Evolutionary conservation across 2,888 invertebrate genomes (phyloP), one percentile per base, ranked within the genome.

Genomic region (Heliconius charithonia): DNA sequence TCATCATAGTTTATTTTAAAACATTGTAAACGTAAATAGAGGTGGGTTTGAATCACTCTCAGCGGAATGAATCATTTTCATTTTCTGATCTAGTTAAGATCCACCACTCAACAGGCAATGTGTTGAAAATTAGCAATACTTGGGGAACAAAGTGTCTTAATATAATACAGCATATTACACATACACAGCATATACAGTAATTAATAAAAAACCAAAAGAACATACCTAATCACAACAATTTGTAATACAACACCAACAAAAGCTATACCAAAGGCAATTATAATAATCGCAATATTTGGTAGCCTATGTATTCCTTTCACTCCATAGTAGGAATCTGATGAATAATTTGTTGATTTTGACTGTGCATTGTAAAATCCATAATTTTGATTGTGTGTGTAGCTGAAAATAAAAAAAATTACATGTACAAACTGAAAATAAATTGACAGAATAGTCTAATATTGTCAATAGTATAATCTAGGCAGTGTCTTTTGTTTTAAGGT

Each of bases 231-330:
- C 1, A 96, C 92, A 77, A 95, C 87, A 82, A 96, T 90, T 86
- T 97, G 97, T 71, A 97, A 80, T 16, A 95, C 77, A n/a, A 96
- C 91, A 3, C 96, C 96, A 69, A 96, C 62, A 3, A 95, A 83
- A 25, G 96, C 96, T 45, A 97, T 85, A 0, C 95, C 87, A 22
- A 96, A 82, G 80, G 97, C 95, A 32, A 96, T 86, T 6, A 95
- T 82, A 1, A 96, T 96, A 41, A 97, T 95, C 77, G 94, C 92
- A 74, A 91, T 91, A 89, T 97, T 97, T 0, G 97, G 95, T 12
- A 96, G 83, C 84, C 94, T 96, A 77, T 94, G 95, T 0, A 96
- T 69, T 1, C 96, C 96, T 80, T 92, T 92, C 0, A 96, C 91
- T 0, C 97, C 97, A 88, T 97, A 97, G 85, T 96, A 97, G 0